Conservation (phyloP, 2,888 invertebrate species). For the Neoitamus cyanurus region DNA sequence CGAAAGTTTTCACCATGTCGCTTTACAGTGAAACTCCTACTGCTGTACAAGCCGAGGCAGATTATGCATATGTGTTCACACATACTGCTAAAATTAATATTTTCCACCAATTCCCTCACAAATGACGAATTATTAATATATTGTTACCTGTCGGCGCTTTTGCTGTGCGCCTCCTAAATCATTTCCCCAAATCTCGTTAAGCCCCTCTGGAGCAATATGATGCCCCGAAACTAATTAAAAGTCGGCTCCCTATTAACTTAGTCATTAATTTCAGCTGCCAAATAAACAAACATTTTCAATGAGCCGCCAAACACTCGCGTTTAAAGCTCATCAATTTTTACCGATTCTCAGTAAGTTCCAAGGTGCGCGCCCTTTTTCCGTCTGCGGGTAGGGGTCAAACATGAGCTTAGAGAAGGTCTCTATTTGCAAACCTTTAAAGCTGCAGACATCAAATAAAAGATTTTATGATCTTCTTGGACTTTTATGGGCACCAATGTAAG, state of each 20-base stretch:
- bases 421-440: constrained; percentile 11
- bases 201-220: neutral
- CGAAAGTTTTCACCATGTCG: too few relatives aligned
- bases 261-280: constrained; percentile 44
- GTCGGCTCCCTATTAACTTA: constrained; percentile 42
- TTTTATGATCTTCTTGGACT: constrained; percentile 37
- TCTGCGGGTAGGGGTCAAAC: neutral
- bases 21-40: too few relatives aligned
- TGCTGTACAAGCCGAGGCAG: too few relatives aligned
- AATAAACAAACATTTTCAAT: constrained; percentile 46
- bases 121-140: constrained; percentile 1
- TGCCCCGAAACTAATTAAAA: constrained; percentile 33
- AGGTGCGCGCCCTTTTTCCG: neutral
- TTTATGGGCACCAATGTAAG: constrained; percentile 32
- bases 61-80: too few relatives aligned
- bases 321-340: constrained; percentile 42
- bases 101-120: neutral
- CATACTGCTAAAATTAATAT: too few relatives aligned
- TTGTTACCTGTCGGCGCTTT: neutral
- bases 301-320: constrained; percentile 43
- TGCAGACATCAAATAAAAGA: constrained; percentile 45
- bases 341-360: neutral
- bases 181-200: neutral
- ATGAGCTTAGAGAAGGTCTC: constrained; percentile 12
- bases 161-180: neutral